These are phyloP conservation scores for Uropsilus gracilis DNA, from an alignment of 2,113 vertebrate genomes.

Conservation along the genomic window DNA sequence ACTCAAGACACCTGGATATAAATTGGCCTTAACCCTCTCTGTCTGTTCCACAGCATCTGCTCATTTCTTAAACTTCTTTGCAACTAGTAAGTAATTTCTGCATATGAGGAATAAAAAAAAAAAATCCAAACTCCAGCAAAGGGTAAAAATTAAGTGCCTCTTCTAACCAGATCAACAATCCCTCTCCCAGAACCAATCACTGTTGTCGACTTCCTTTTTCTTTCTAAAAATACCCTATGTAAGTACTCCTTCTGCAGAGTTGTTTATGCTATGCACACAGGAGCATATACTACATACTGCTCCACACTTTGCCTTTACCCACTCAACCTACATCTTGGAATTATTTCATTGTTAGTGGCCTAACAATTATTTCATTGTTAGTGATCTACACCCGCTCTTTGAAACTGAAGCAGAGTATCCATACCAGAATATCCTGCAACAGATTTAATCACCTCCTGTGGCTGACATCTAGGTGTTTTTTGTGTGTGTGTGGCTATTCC, in stretches of 20 bases:
- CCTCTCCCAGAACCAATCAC: neutral
- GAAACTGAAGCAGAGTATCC: neutral
- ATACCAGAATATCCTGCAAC: neutral
- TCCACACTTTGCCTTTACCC: neutral
- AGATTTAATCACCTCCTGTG: neutral
- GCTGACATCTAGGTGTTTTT: neutral
- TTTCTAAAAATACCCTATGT: neutral
- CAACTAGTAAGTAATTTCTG: neutral
- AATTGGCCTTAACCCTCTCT: neutral
- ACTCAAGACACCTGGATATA: neutral
- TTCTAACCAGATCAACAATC: neutral
- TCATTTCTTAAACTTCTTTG: neutral
- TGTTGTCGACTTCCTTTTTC: too few species aligned
- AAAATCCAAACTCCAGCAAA: neutral
- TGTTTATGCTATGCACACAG: neutral
- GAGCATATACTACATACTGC: neutral
- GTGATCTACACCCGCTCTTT: neutral
- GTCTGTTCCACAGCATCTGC: neutral
- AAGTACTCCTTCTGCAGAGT: neutral
- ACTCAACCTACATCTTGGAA: neutral
- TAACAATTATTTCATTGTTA: neutral
- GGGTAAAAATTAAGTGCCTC: neutral
- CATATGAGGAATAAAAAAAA: neutral
- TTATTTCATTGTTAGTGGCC: neutral
- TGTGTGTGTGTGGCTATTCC: neutral